phyloP scores from a whole-genome alignment of 1,140 invertebrate genomes.

The Caenorhabditis remanei region DNA sequence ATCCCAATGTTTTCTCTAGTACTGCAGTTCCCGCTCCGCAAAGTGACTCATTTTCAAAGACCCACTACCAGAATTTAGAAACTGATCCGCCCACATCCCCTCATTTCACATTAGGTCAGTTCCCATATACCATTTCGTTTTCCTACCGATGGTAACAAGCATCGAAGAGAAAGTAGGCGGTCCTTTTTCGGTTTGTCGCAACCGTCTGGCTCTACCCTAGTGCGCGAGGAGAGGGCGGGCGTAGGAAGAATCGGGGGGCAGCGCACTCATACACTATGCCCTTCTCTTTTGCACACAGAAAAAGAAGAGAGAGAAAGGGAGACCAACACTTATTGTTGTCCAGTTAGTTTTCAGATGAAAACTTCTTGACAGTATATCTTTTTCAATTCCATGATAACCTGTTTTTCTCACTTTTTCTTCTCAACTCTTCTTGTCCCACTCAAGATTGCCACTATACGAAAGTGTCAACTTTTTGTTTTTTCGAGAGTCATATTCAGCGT shows the following conservation, averaged over 20 bases:
- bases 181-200: conserved; percentile 44
- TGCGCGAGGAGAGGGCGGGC: conserved; percentile 50
- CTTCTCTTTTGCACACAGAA: conserved; percentile 53
- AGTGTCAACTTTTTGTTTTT: too few species aligned
- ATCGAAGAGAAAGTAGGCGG: conserved; percentile 33
- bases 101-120: background rate
- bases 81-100: too few species aligned
- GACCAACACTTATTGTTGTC: conserved; percentile 41
- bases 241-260: conserved; percentile 43
- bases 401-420: background rate
- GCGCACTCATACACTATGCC: conserved; percentile 52
- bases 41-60: too few species aligned
- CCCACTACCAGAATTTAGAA: too few species aligned
- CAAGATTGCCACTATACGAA: too few species aligned
- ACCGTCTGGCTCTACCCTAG: conserved; percentile 52
- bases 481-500: too few species aligned
- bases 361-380: background rate
- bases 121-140: background rate
- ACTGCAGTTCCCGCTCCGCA: too few species aligned
- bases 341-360: conserved; percentile 15
- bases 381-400: too few species aligned
- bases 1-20: too few species aligned
- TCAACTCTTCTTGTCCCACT: background rate
- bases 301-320: conserved; percentile 25
- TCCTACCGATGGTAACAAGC: background rate